phyloP scores from a whole-genome alignment of 2,888 invertebrate genomes.

The Hartigia nigra region DNA sequence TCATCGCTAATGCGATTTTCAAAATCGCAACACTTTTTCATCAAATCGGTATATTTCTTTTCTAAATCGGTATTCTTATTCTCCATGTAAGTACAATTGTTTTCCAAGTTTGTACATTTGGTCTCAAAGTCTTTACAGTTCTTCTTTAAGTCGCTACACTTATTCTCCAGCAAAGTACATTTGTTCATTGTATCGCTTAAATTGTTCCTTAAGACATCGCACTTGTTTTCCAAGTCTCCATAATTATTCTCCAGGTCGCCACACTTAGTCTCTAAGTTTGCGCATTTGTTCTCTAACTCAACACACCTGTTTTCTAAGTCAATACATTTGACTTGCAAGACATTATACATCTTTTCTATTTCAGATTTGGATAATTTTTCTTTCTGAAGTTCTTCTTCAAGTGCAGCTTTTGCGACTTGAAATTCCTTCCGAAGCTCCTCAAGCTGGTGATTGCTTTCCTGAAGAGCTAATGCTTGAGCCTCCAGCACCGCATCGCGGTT shows the following conservation, averaged over 20 bases:
- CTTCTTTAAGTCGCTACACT: slow-evolving; percentile 18
- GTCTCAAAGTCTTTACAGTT: slow-evolving; percentile 30
- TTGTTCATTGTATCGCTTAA: neutral
- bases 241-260: neutral
- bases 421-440: slow-evolving; percentile 33
- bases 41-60: slow-evolving; percentile 21
- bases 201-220: neutral
- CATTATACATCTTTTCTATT: neutral
- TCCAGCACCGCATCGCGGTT: slow-evolving; percentile 46
- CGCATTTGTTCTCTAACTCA: too few relatives aligned
- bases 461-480: slow-evolving; percentile 43
- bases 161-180: neutral
- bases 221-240: neutral
- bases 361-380: neutral
- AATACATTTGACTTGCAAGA: neutral
- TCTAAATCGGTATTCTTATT: slow-evolving; percentile 13
- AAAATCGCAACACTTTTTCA: slow-evolving; percentile 20
- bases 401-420: neutral
- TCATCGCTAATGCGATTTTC: slow-evolving; percentile 26
- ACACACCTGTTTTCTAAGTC: neutral
- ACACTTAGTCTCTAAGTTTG: neutral
- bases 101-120: neutral
- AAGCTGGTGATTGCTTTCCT: slow-evolving; percentile 38
- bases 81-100: neutral
- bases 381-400: neutral